These are phyloP conservation scores for Porites rus DNA, from an alignment of 92 coral and sea anemone genomes.

Conservation along the genomic window DNA sequence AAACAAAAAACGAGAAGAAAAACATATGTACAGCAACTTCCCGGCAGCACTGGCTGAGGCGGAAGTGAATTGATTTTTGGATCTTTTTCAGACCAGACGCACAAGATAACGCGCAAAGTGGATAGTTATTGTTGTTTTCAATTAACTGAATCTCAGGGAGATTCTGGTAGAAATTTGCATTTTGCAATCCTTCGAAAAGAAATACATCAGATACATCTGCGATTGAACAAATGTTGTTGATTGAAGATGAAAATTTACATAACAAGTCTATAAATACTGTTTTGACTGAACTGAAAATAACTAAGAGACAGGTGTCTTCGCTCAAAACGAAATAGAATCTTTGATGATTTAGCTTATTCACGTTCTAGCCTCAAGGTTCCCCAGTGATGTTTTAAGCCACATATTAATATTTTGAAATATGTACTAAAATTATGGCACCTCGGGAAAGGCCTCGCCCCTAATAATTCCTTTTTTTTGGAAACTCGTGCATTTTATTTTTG, in stretches of 20 bases:
- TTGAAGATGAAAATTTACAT: slow-evolving; percentile 1
- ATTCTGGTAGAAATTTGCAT: slow-evolving; percentile 15
- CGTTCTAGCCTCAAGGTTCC: too few species aligned
- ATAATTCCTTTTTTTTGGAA: too few species aligned
- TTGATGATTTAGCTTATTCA: too few species aligned
- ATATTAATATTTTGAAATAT: too few species aligned
- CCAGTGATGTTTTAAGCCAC: too few species aligned
- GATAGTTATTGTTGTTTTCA: neutral
- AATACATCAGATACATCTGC: neutral
- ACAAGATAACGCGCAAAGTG: neutral
- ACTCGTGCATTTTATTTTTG: too few species aligned
- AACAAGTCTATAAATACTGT: neutral
- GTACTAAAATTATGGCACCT: too few species aligned
- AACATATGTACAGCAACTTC: too few species aligned
- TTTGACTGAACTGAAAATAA: neutral
- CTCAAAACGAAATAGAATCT: too few species aligned
- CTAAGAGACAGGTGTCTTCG: too few species aligned
- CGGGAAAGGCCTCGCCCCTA: too few species aligned
- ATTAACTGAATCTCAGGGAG: neutral
- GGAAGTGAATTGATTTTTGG: neutral
- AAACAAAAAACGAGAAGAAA: too few species aligned
- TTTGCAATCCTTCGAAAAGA: neutral
- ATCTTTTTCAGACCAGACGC: neutral
- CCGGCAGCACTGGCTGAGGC: neutral
- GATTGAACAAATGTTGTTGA: slow-evolving; percentile 12